Base-by-base conservation (phyloP, 1,140 invertebrate genomes). In the Arctopsyche grandis region DNA sequence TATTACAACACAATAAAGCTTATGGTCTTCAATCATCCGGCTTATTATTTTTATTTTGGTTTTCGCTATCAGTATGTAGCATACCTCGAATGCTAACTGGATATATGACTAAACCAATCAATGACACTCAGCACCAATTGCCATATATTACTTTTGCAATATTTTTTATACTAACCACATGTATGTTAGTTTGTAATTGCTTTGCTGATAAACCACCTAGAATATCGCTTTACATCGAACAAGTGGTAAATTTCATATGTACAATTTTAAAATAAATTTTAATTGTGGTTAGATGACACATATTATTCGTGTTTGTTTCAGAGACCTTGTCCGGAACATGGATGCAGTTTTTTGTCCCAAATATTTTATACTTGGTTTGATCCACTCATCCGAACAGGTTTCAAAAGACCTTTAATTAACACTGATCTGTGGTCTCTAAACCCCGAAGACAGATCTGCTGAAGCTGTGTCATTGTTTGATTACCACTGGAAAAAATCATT, bases 341-440 rank as follows among this genome's bases (percentile, higher is more conserved):
- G 88, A 75, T 90, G 96, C 44, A 97, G 97, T 19, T 99, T 98
- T 86, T 90, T 97, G 16, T 97, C 96, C 19, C 91, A 92, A 73
- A 86, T 99, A 4, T 91, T 94, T 0, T 99, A 97, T 86, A 91
- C 93, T 74, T 99, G 98, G 98, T 98, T 99, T 86, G 94, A 97
- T 86, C 79, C 86, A 0, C 87, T 98, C 82, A 93, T 95, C 0
- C 92, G 94, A 87, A 92, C 91, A 79, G 97, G 97, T 0, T 98
- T 94, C 86, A 92, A 91, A 81, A 93, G 93, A 79, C 94, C 96
- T 10, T 87, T 99, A 38, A 94, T 94, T 82, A 90, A 91, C 58
- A 88, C 90, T 44, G 96, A 99, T 87, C 86, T 99, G 0, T 99
- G 97, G 97, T 92, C 94, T 44, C 91, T 99, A 84, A 96, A 97